phyloP scores from a whole-genome alignment of 2,113 vertebrate genomes.

The Oryctolagus cuniculus region mOryCun1.1 NC_091437.1:49111001-49111500 shows the following conservation, averaged over 20 bases:
- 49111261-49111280: not conserved
- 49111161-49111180: not conserved
- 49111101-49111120: not conserved
- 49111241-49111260: not conserved
- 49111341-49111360: not conserved
- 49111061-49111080: not conserved
- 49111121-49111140: not conserved
- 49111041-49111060: not conserved
- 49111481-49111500: constrained; percentile 38
- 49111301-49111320: not conserved
- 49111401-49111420: not conserved
- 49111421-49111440: not conserved
- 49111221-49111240: not conserved
- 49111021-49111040: not conserved
- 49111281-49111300: not conserved
- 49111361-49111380: not conserved
- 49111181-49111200: not conserved
- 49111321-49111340: not conserved
- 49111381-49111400: not conserved
- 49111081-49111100: not conserved
- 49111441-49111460: not conserved
- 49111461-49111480: not conserved
- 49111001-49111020: not conserved
- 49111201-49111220: not conserved
- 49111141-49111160: not conserved